Evolutionary conservation across 2,888 invertebrate genomes (phyloP).

Genomic region (Strigamia transsilvanica): DNA sequence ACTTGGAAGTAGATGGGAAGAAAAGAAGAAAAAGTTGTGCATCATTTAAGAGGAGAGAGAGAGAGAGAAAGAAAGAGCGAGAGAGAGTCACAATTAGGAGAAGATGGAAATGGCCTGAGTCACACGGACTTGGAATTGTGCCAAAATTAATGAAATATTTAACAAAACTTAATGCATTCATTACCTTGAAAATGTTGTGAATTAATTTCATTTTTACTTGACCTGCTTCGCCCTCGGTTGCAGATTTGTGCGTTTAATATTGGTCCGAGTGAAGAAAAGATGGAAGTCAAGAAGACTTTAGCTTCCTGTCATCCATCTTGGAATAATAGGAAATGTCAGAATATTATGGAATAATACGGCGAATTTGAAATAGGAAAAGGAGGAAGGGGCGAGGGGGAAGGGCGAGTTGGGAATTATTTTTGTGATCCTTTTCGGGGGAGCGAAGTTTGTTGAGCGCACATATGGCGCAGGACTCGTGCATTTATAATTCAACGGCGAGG

Average conservation of each 20-base stretch:
- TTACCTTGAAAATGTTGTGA: constrained; percentile 52
- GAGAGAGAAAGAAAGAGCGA: neutral
- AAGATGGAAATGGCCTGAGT: constrained; percentile 43
- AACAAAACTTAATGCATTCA: constrained; percentile 52
- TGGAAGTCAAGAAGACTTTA: neutral
- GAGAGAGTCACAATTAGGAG: constrained; percentile 45
- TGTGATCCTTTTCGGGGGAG: constrained; percentile 20
- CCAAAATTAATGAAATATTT: constrained; percentile 51
- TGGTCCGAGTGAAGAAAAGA: constrained; percentile 20
- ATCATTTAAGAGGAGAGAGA: constrained; percentile 45
- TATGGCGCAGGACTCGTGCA: constrained; percentile 1
- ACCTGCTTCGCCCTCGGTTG: constrained; percentile 23
- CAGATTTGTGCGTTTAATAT: constrained; percentile 26
- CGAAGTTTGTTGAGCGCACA: constrained; percentile 10
- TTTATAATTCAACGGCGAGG: constrained; percentile 1
- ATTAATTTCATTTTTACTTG: constrained; percentile 51
- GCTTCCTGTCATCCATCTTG: constrained; percentile 11
- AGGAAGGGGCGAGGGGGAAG: neutral
- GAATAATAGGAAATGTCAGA: constrained; percentile 12
- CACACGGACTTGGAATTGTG: constrained; percentile 29
- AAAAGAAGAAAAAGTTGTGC: constrained; percentile 44
- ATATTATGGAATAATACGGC: neutral
- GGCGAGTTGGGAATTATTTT: constrained; percentile 12
- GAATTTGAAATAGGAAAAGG: constrained; percentile 9
- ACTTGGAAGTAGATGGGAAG: neutral